phyloP scores from a whole-genome alignment of 2,888 invertebrate species.

The Autographa gamma region DNA sequence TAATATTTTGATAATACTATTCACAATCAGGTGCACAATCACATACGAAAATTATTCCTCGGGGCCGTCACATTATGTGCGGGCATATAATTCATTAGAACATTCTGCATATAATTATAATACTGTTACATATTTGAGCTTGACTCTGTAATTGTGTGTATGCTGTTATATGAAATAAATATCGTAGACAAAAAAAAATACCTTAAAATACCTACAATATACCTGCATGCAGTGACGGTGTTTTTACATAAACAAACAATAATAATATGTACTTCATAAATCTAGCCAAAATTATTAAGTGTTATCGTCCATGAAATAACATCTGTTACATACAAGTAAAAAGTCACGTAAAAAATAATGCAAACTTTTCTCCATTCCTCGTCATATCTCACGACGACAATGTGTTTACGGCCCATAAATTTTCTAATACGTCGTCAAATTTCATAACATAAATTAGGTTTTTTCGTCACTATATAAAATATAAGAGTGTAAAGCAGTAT shows the following conservation, averaged over 20 bases:
- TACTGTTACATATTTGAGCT: no score
- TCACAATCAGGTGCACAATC: slow-evolving; percentile 22
- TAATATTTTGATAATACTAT: slow-evolving; percentile 47
- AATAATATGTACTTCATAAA: not conserved
- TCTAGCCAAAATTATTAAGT: slow-evolving; percentile 14
- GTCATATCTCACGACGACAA: slow-evolving; percentile 73
- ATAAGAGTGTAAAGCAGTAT: not conserved
- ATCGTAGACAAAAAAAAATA: no score
- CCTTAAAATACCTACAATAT: no score
- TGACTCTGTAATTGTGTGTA: no score
- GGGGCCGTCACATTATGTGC: not conserved
- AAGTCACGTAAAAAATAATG: slow-evolving; percentile 47
- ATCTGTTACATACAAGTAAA: slow-evolving; percentile 47
- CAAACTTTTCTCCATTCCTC: slow-evolving; percentile 66
- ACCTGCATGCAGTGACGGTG: no score
- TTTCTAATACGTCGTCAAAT: slow-evolving; percentile 80
- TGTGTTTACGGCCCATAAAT: slow-evolving; percentile 80
- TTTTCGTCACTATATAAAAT: slow-evolving; percentile 42
- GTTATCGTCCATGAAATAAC: slow-evolving; percentile 32
- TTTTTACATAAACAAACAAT: not conserved
- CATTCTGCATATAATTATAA: not conserved
- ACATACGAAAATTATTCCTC: slow-evolving; percentile 15
- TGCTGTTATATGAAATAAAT: no score
- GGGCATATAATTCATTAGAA: not conserved
- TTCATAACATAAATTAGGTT: slow-evolving; percentile 68